Conservation (phyloP, 1,140 invertebrate species). For the Ceratina australensis region DNA sequence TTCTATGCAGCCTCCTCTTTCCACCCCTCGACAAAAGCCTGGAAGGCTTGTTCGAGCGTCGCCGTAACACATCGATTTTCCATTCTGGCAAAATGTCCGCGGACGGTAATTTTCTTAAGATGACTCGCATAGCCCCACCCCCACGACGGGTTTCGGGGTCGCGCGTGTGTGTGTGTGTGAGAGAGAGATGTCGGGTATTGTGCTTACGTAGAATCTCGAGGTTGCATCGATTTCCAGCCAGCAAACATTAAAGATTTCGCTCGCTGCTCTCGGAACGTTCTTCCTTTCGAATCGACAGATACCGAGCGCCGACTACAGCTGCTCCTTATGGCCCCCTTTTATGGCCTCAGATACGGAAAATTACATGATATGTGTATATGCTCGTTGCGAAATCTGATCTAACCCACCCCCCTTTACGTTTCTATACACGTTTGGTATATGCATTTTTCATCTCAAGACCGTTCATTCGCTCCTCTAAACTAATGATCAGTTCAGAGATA, state of each 20-base stretch:
- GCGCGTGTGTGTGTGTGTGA: no score
- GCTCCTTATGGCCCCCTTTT: background rate
- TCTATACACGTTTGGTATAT: background rate
- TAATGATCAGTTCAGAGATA: no score
- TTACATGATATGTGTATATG: background rate
- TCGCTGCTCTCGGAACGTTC: background rate
- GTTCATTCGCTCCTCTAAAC: background rate
- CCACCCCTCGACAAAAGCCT: background rate
- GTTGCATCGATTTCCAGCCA: conserved; percentile 1
- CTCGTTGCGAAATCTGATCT: background rate
- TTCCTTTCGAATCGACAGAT: conserved; percentile 1
- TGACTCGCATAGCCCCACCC: conserved; percentile 51
- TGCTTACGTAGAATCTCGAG: conserved; percentile 33
- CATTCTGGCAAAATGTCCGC: conserved; percentile 61
- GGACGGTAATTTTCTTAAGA: conserved; percentile 64
- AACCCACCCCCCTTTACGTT: background rate
- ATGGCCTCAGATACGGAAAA: conserved; percentile 18
- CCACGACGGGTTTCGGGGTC: no score
- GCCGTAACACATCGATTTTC: conserved; percentile 65
- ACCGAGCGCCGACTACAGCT: background rate
- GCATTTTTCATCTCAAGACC: background rate
- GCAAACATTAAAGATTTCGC: conserved; percentile 38
- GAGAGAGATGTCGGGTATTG: conserved; percentile 20
- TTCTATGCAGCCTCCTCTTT: background rate
- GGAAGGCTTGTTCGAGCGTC: conserved; percentile 36